Evolutionary conservation across 2,113 vertebrate species (phyloP).

Genomic region (Hippocampus barbouri): DNA sequence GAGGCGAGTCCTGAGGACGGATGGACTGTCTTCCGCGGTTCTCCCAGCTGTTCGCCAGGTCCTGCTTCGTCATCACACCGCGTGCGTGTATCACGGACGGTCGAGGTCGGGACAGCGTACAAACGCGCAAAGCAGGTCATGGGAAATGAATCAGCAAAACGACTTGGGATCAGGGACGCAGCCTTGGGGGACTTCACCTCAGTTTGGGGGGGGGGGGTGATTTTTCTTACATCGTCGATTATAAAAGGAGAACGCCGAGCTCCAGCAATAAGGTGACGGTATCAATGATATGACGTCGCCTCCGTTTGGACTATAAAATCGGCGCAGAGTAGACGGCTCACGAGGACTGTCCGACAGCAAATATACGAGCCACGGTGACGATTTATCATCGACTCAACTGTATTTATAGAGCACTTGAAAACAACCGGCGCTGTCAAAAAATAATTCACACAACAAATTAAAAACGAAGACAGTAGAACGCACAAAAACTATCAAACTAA

Average conservation of each 20-base stretch:
- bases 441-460: background rate
- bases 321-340: too few relatives aligned
- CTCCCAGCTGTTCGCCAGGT: slow-evolving; percentile 10
- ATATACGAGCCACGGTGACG: too few relatives aligned
- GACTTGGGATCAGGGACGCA: background rate
- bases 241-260: slow-evolving; percentile 6
- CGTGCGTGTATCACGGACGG: slow-evolving; percentile 20
- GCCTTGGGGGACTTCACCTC: background rate
- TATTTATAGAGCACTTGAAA: too few relatives aligned
- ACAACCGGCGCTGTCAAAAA: too few relatives aligned
- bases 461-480: slow-evolving; percentile 19
- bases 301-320: too few relatives aligned
- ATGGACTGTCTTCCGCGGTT: slow-evolving; percentile 3
- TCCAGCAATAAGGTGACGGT: slow-evolving; percentile 6
- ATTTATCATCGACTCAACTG: too few relatives aligned
- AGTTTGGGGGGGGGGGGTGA: too few relatives aligned
- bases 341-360: too few relatives aligned
- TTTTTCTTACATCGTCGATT: background rate
- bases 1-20: slow-evolving; percentile 13
- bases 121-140: slow-evolving; percentile 7
- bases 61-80: slow-evolving; percentile 14
- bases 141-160: slow-evolving; percentile 4
- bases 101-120: background rate
- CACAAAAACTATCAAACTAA: too few relatives aligned
- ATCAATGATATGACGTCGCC: slow-evolving; percentile 9